Evolutionary conservation across 2,888 invertebrate species (phyloP).

Genomic region (Oxycera nigricornis): DNA sequence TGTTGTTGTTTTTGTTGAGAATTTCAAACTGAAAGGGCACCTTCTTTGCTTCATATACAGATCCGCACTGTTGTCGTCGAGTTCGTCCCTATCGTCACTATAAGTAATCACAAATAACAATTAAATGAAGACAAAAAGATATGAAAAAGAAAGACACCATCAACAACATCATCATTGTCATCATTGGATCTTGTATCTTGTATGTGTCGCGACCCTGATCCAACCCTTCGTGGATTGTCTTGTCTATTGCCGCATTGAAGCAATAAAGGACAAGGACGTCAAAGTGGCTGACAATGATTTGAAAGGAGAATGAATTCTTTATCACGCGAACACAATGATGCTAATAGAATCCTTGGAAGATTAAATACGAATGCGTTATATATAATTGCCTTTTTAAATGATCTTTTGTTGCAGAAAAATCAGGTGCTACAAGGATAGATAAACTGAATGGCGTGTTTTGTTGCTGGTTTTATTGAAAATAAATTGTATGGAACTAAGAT

Average conservation of each 20-base stretch:
- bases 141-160: conserved; percentile 3
- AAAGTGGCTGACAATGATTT: neutral
- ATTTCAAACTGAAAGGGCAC: neutral
- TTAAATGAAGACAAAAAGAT: conserved; percentile 12
- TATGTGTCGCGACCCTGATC: conserved; percentile 21
- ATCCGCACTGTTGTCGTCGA: neutral
- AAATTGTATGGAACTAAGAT: too few species aligned
- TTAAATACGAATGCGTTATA: neutral
- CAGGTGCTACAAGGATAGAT: too few species aligned
- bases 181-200: neutral
- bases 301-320: neutral
- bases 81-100: neutral
- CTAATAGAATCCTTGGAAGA: neutral
- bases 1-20: neutral
- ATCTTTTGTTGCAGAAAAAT: too few species aligned
- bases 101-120: conserved; percentile 15
- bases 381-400: neutral
- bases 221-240: conserved; percentile 4
- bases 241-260: neutral
- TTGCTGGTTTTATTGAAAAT: too few species aligned
- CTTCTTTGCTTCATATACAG: neutral
- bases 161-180: conserved; percentile 14
- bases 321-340: neutral
- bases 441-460: too few species aligned
- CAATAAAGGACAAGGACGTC: neutral